These are phyloP conservation scores for Yponomeuta sedellus DNA, from an alignment of 2,888 invertebrate species.

Conservation along the genomic window DNA sequence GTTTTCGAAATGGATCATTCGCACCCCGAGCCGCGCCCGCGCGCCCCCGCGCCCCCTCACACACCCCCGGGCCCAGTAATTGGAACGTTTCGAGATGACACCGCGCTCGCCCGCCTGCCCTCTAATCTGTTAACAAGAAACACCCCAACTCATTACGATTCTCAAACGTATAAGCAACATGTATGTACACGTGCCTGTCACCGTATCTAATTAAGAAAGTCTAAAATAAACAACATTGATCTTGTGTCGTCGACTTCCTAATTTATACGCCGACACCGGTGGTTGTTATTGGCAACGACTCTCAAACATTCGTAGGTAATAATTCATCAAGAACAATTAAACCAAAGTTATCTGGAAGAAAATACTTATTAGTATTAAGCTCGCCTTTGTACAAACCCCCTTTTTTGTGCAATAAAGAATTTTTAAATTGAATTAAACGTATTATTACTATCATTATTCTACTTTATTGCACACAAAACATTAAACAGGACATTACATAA, in stretches of 20 bases:
- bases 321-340: too few species aligned
- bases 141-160: conserved; percentile 21
- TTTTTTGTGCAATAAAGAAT: too few species aligned
- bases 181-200: conserved; percentile 15
- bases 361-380: too few species aligned
- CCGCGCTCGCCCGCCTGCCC: conserved; percentile 53
- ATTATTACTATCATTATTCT: too few species aligned
- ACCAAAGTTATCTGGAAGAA: too few species aligned
- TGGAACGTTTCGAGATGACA: conserved; percentile 76
- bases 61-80: conserved; percentile 54
- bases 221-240: neutral
- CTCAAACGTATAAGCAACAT: neutral
- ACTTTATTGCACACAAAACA: too few species aligned
- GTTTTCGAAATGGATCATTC: conserved; percentile 78
- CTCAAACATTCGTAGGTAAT: neutral
- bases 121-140: conserved; percentile 75
- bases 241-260: neutral
- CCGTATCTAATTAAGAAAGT: neutral
- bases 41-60: conserved; percentile 32
- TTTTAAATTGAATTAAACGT: too few species aligned
- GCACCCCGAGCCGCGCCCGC: conserved; percentile 55
- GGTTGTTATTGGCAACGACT: neutral
- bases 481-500: too few species aligned
- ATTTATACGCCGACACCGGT: neutral
- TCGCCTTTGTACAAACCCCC: too few species aligned